phyloP scores from a whole-genome alignment of 2,888 invertebrate genomes.

The Sinhomidia bicolor region DNA sequence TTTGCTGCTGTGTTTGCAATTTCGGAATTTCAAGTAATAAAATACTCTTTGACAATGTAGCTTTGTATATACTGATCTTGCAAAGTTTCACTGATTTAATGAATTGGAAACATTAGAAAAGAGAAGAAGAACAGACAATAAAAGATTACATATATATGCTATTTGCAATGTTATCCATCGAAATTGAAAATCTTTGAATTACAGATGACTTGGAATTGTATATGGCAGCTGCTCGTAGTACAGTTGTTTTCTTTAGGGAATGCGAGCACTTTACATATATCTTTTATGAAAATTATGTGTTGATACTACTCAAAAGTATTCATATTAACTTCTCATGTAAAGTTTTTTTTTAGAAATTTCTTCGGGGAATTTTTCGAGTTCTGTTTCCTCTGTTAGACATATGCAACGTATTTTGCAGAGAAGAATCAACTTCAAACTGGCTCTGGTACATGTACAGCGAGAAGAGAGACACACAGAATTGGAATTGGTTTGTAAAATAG shows the following conservation, averaged over 20 bases:
- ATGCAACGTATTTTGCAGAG: not conserved
- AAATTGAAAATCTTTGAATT: not conserved
- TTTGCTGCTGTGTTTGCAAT: not conserved
- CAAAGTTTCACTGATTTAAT: too few relatives aligned
- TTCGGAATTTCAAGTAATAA: not conserved
- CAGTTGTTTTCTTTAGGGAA: not conserved
- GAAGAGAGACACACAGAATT: too few relatives aligned
- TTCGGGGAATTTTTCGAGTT: not conserved
- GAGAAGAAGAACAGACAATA: too few relatives aligned
- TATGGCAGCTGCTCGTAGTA: not conserved
- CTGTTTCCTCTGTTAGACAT: not conserved
- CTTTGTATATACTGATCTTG: too few relatives aligned
- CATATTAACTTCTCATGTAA: conserved; percentile 16
- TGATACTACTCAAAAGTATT: not conserved
- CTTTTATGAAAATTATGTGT: not conserved
- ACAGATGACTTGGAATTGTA: not conserved
- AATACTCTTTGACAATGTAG: not conserved
- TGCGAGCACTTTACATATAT: not conserved
- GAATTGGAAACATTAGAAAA: too few relatives aligned
- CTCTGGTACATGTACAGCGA: too few relatives aligned
- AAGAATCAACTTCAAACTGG: not conserved
- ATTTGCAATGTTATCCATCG: too few relatives aligned
- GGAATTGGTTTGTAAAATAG: not conserved
- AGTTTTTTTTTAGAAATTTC: not conserved
- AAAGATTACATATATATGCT: too few relatives aligned